Evolutionary conservation across 2,113 vertebrate genomes (phyloP).

Genomic region (Apeltes quadracus): DNA sequence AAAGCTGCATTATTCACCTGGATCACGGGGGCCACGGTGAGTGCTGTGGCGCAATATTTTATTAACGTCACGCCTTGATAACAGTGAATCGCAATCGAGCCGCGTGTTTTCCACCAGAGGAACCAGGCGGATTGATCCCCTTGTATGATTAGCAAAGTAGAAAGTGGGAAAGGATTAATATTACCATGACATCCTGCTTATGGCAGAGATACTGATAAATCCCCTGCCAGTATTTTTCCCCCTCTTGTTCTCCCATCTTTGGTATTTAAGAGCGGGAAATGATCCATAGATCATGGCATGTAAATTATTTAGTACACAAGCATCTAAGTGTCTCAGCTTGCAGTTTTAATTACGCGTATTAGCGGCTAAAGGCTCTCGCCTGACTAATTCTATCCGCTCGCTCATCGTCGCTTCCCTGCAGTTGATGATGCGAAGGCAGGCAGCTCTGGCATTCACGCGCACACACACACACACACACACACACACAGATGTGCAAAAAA

Average conservation of each 20-base stretch:
- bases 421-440: conserved; percentile 71
- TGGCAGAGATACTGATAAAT: conserved; percentile 76
- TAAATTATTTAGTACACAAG: conserved; percentile 85
- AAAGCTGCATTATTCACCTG: conserved; percentile 71
- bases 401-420: conserved; percentile 65
- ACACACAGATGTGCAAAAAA: conserved; percentile 37
- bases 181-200: conserved; percentile 75
- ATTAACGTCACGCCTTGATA: conserved; percentile 57
- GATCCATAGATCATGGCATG: conserved; percentile 81
- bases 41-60: conserved; percentile 55
- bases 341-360: conserved; percentile 86
- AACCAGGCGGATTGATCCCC: conserved; percentile 67
- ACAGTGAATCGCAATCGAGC: conserved; percentile 60
- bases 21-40: conserved; percentile 63
- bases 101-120: conserved; percentile 62
- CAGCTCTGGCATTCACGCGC: conserved; percentile 46
- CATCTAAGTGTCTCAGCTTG: conserved; percentile 80
- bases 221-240: conserved; percentile 59
- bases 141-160: conserved; percentile 69
- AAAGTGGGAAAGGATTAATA: conserved; percentile 74
- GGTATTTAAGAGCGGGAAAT: conserved; percentile 78
- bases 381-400: conserved; percentile 82
- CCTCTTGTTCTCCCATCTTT: conserved; percentile 67
- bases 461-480: conserved; percentile 46
- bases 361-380: conserved; percentile 83